Conservation (phyloP, 2,888 invertebrate species). For the Torymus texanus region DNA sequence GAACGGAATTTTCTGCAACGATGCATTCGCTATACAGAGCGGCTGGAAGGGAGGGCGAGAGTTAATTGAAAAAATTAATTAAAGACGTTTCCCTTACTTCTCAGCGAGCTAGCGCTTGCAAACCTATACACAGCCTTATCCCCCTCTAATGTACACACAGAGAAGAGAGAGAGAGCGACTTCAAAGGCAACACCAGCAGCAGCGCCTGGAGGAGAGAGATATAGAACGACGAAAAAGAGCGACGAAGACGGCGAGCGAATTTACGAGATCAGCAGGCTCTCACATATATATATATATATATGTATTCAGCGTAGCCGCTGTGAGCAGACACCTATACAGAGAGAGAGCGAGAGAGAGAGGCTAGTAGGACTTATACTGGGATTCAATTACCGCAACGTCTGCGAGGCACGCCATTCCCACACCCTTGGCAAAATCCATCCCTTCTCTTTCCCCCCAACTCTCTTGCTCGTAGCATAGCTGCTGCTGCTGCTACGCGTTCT, state of each 20-base stretch:
- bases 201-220: not conserved
- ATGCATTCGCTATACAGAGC: slow-evolving; percentile 13
- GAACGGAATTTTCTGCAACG: slow-evolving; percentile 47
- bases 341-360: not conserved
- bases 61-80: slow-evolving; percentile 58
- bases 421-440: slow-evolving; percentile 61
- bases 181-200: slow-evolving; percentile 32
- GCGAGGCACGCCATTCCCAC: slow-evolving; percentile 72
- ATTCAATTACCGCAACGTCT: slow-evolving; percentile 76
- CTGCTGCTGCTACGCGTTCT: slow-evolving; percentile 63
- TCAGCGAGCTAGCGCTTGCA: not conserved
- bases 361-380: slow-evolving; percentile 67
- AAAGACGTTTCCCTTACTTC: slow-evolving; percentile 40
- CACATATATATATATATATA: slow-evolving; percentile 7
- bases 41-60: not conserved
- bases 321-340: slow-evolving; percentile 21
- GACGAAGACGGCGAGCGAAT: slow-evolving; percentile 46
- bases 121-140: slow-evolving; percentile 30
- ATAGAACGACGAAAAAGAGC: slow-evolving; percentile 17
- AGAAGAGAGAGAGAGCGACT: slow-evolving; percentile 8
- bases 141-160: slow-evolving; percentile 8
- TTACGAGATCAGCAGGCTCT: slow-evolving; percentile 52
- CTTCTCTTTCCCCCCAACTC: slow-evolving; percentile 38
- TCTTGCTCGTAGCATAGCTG: slow-evolving; percentile 45
- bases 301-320: slow-evolving; percentile 41